Conservation (phyloP, 2,113 vertebrate genomes). For the Triplophysa siluroides region DNA sequence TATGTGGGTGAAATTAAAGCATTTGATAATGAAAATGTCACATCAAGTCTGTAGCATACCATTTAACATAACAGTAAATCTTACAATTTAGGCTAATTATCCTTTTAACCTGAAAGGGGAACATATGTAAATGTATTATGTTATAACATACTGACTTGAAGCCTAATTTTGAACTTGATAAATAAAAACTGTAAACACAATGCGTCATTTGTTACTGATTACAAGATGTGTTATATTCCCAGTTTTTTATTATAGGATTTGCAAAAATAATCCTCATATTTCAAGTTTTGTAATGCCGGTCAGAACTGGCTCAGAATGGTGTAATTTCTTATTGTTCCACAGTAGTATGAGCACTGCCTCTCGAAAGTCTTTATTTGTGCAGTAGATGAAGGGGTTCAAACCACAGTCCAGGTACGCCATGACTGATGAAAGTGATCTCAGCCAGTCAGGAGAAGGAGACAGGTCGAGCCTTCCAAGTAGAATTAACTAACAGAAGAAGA, state of each 20-base stretch:
- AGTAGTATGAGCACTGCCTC: conserved; percentile 67
- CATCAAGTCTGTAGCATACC: too few relatives aligned
- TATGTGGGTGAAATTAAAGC: too few relatives aligned
- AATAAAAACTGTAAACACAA: not conserved
- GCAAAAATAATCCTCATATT: conserved; percentile 40
- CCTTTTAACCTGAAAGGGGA: too few relatives aligned
- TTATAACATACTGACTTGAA: not conserved
- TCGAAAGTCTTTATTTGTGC: conserved; percentile 67
- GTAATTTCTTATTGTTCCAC: conserved; percentile 64
- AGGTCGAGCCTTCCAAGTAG: conserved; percentile 68
- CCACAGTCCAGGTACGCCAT: conserved; percentile 74
- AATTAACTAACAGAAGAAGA: conserved; percentile 60
- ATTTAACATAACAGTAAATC: too few relatives aligned
- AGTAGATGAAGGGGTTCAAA: conserved; percentile 75
- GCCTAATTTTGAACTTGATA: not conserved
- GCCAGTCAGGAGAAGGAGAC: conserved; percentile 69
- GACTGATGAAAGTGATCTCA: conserved; percentile 71
- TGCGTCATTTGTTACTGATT: not conserved
- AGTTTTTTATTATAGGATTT: not conserved
- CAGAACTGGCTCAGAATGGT: conserved; percentile 65
- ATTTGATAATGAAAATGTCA: too few relatives aligned
- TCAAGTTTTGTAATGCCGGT: conserved; percentile 60
- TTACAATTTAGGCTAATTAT: too few relatives aligned
- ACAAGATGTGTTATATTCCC: not conserved
- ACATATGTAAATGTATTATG: too few relatives aligned